Percentiles rank a stretch among this genome's conserved stretches.
phyloP scores from a whole-genome alignment of 2,113 vertebrate species.

The Leptobrachium ailaonicum region DNA sequence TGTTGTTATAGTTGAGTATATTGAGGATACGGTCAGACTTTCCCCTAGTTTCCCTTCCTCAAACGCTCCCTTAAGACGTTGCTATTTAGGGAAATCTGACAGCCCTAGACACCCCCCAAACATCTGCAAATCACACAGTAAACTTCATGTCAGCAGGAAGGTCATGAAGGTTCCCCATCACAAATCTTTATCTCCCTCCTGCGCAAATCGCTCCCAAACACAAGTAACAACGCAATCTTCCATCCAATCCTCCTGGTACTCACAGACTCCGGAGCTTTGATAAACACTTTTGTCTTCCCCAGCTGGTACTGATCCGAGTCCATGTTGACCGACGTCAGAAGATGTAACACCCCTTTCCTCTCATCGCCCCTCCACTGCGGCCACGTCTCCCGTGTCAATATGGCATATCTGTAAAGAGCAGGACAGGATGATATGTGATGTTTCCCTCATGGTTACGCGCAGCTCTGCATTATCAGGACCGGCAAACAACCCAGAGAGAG shows the following conservation, averaged over 20 bases:
- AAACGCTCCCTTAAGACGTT: too few relatives aligned
- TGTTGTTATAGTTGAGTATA: too few relatives aligned
- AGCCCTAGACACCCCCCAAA: background rate
- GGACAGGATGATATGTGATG: too few relatives aligned
- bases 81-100: too few relatives aligned
- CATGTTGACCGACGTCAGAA: slow-evolving; percentile 78
- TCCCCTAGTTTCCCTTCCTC: too few relatives aligned
- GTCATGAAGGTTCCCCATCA: too few relatives aligned
- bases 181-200: too few relatives aligned
- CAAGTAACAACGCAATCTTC: background rate
- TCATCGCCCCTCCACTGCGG: slow-evolving; percentile 73
- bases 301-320: slow-evolving; percentile 81
- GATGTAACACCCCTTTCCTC: slow-evolving; percentile 73
- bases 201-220: too few relatives aligned
- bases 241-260: background rate
- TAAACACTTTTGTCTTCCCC: slow-evolving; percentile 76
- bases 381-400: slow-evolving; percentile 77
- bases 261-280: slow-evolving; percentile 83
- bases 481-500: too few relatives aligned
- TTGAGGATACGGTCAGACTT: too few relatives aligned
- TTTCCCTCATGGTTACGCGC: too few relatives aligned
- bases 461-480: too few relatives aligned
- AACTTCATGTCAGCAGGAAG: background rate
- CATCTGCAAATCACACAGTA: background rate
- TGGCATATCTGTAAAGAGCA: slow-evolving; percentile 70